These are phyloP conservation scores for Planiliza haematocheilus DNA, from an alignment of 2,113 vertebrate genomes.

Conservation along the genomic window DNA sequence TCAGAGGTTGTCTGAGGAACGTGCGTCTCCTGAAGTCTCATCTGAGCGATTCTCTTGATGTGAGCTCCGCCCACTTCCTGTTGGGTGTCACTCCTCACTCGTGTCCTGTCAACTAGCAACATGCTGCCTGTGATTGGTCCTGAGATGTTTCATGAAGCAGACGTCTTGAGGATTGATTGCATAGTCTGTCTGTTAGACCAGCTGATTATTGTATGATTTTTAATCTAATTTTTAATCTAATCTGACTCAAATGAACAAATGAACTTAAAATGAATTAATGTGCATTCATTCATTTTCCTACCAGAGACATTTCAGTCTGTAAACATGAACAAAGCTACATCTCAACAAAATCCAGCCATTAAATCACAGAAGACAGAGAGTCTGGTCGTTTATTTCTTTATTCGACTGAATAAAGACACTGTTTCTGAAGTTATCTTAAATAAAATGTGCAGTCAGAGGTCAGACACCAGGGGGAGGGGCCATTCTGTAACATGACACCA, in stretches of 20 bases:
- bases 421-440: neutral
- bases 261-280: too few species aligned
- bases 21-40: constrained; percentile 85
- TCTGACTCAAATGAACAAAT: too few species aligned
- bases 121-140: neutral
- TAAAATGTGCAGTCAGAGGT: neutral
- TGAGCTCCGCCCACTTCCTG: constrained; percentile 88
- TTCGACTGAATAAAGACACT: constrained; percentile 18
- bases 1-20: constrained; percentile 91
- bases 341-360: neutral
- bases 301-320: too few species aligned
- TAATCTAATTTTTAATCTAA: too few species aligned
- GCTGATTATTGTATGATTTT: constrained; percentile 1
- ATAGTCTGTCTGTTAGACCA: neutral
- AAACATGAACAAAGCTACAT: neutral
- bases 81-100: constrained; percentile 89
- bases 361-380: constrained; percentile 3
- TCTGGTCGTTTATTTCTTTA: neutral
- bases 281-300: too few species aligned
- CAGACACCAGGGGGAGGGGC: neutral
- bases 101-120: constrained; percentile 83
- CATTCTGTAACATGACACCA: neutral
- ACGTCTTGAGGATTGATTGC: neutral
- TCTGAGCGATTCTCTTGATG: constrained; percentile 81
- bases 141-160: neutral